Percentiles rank a stretch among this genome's conserved stretches.
Conservation (phyloP, 2,113 vertebrate genomes). For the Psilopogon haemacephalus region DNA sequence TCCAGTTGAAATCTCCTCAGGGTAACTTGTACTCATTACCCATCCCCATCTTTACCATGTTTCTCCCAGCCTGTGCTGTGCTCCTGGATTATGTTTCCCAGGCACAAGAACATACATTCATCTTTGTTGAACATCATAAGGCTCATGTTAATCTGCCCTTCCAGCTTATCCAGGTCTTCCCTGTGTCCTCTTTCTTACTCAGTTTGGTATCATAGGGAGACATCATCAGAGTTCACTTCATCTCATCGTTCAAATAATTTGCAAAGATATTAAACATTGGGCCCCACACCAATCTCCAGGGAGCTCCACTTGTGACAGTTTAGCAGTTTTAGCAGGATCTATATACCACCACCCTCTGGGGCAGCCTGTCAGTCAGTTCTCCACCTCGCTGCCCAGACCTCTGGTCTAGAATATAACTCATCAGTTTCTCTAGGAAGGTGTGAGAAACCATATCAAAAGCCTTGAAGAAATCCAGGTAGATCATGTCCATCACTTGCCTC, state of each 20-base stretch:
- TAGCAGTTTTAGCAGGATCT: neutral
- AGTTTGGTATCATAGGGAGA: neutral
- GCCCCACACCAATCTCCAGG: no score
- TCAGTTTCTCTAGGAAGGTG: no score
- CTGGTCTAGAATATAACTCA: neutral
- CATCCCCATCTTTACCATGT: neutral
- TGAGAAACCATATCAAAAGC: no score
- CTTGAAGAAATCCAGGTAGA: no score
- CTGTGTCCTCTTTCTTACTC: neutral
- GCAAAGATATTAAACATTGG: neutral
- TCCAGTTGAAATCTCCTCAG: rapidly evolving
- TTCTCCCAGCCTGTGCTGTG: neutral
- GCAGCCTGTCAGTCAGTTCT: neutral
- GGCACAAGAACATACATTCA: neutral
- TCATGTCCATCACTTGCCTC: neutral
- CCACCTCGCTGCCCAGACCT: no score
- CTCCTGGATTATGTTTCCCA: neutral
- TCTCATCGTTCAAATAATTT: neutral
- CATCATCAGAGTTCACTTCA: neutral
- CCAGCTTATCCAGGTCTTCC: neutral
- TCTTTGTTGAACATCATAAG: neutral
- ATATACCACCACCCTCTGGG: no score
- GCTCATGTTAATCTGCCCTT: neutral
- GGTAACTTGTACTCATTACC: neutral
- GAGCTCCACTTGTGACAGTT: neutral